Evolutionary conservation across 2,797 vertebrate species (phyloP).

Genomic region (Eulemur rubriventer): DNA sequence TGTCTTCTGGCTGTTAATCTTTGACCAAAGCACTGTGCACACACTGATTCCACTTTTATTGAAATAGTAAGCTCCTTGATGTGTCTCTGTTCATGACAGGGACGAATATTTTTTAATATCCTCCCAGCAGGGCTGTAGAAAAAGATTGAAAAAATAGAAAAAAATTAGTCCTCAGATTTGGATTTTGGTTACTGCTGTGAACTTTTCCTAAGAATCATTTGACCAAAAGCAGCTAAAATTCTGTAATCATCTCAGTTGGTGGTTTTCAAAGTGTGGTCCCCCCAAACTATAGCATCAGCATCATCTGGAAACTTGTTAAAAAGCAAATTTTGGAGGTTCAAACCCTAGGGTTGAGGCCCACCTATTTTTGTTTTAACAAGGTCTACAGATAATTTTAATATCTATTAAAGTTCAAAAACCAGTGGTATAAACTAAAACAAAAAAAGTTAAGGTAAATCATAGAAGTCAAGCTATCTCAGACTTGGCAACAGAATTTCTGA

Average conservation of each 20-base stretch:
- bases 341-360: not conserved
- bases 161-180: slow-evolving; percentile 30
- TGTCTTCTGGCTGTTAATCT: slow-evolving; percentile 54
- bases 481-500: not conserved
- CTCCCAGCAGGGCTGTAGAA: slow-evolving; percentile 9
- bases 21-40: slow-evolving; percentile 48
- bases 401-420: not conserved
- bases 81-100: slow-evolving; percentile 47
- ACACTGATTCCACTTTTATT: slow-evolving; percentile 53
- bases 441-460: not conserved
- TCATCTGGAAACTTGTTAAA: not conserved
- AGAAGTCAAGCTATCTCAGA: not conserved
- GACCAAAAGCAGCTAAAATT: not conserved
- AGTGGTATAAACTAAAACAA: not conserved
- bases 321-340: not conserved
- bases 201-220: slow-evolving; percentile 24
- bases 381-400: not conserved
- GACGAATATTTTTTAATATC: slow-evolving; percentile 55
- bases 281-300: not conserved
- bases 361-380: not conserved
- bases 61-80: slow-evolving; percentile 64
- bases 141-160: slow-evolving; percentile 34
- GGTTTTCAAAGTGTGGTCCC: not conserved
- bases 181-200: slow-evolving; percentile 45
- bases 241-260: not conserved